Percentiles rank a stretch among this genome's conserved stretches.
These are phyloP conservation scores for Galaxias olidus DNA, from an alignment of 2,797 vertebrate species.

Conservation along the genomic window DNA sequence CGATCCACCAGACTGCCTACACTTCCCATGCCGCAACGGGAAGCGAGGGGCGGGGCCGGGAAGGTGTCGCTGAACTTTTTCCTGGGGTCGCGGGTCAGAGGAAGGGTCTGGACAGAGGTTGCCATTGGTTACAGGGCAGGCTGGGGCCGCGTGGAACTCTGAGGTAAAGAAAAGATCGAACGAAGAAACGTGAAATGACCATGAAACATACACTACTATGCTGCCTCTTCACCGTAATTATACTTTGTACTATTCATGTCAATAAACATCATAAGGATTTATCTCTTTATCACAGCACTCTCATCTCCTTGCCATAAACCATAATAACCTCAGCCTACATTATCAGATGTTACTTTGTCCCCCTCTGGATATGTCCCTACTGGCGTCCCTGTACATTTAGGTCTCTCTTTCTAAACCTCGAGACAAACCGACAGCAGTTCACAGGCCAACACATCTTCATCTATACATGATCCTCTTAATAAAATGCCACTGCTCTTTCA, in stretches of 20 bases:
- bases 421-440: neutral
- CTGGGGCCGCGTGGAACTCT: conserved; percentile 72
- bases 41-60: conserved; percentile 67
- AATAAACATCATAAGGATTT: neutral
- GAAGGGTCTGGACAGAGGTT: conserved; percentile 86
- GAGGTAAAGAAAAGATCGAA: conserved; percentile 41
- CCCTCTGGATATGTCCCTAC: neutral
- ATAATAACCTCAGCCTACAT: too few species aligned
- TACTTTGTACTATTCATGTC: neutral
- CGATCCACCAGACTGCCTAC: conserved; percentile 96
- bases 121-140: conserved; percentile 90
- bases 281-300: neutral
- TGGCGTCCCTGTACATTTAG: neutral
- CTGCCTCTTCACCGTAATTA: too few species aligned
- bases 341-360: conserved; percentile 1
- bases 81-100: conserved; percentile 80
- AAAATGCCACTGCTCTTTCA: too few species aligned
- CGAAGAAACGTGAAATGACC: neutral
- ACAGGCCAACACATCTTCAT: too few species aligned
- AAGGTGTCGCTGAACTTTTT: conserved; percentile 72
- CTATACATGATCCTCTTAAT: too few species aligned
- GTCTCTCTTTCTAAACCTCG: neutral
- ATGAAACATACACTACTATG: neutral
- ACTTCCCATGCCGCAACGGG: conserved; percentile 89
- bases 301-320: neutral